Percentiles rank a stretch among this genome's conserved stretches.
These are phyloP conservation scores for Coccyzus lansbergi DNA, from an alignment of 2,797 vertebrate species.

Conservation along the genomic window DNA sequence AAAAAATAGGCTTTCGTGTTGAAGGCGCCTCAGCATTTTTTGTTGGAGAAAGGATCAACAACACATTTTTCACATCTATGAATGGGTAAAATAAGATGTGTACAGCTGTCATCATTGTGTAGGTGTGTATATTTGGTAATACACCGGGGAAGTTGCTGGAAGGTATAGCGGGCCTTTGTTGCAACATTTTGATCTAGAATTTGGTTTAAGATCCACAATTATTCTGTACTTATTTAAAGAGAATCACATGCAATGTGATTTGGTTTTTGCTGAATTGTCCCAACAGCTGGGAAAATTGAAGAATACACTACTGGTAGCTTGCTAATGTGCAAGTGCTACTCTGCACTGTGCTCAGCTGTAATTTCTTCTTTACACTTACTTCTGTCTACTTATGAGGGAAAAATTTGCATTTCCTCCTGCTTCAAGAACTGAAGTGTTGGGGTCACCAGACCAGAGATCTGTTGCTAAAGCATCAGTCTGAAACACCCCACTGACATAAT, in stretches of 20 bases:
- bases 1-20: conserved; percentile 47
- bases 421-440: not conserved
- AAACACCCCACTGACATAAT: not conserved
- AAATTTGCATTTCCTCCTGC: not conserved
- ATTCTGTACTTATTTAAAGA: not conserved
- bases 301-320: not conserved
- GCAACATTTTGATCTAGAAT: not conserved
- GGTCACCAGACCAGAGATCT: not conserved
- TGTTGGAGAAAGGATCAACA: conserved; percentile 47
- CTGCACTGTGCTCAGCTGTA: not conserved
- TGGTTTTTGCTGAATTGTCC: not conserved
- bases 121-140: not conserved
- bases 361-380: not conserved
- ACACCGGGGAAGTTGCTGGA: not conserved
- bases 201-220: not conserved
- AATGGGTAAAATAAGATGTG: conserved; percentile 20
- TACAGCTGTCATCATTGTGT: conserved; percentile 17
- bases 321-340: not conserved
- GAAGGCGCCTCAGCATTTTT: conserved; percentile 57
- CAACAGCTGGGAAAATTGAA: not conserved
- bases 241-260: not conserved
- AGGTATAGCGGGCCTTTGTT: not conserved
- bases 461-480: not conserved
- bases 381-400: not conserved
- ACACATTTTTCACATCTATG: conserved; percentile 13